phyloP scores from a whole-genome alignment of 1,140 invertebrate genomes.

The Drosophila funebris region DNA sequence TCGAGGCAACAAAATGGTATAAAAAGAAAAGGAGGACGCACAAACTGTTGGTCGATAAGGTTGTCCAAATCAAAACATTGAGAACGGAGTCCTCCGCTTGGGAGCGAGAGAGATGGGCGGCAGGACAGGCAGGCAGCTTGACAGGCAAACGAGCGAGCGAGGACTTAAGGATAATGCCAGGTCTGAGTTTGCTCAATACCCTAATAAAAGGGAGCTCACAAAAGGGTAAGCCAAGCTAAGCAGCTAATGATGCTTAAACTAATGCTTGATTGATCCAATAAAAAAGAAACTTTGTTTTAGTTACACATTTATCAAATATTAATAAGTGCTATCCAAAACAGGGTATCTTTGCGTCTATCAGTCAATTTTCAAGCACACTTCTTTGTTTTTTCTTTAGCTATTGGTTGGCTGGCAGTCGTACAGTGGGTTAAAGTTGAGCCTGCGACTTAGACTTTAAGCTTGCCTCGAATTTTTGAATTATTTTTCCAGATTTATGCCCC shows the following conservation, averaged over 20 bases:
- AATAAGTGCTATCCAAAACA: not conserved
- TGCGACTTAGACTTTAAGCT: constrained; percentile 35
- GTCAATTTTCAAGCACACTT: not conserved
- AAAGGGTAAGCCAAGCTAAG: not conserved
- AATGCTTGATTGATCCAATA: too few species aligned
- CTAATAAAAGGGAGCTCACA: not conserved
- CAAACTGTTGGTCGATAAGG: constrained; percentile 67
- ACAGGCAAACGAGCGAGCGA: constrained; percentile 24
- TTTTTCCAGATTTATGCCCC: constrained; percentile 38
- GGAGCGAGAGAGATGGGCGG: constrained; percentile 6
- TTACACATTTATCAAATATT: not conserved
- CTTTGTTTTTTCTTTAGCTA: constrained; percentile 21
- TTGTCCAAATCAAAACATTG: constrained; percentile 70
- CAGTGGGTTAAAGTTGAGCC: constrained; percentile 46
- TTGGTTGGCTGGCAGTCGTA: constrained; percentile 8
- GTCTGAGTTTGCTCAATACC: constrained; percentile 40
- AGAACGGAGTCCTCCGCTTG: constrained; percentile 47
- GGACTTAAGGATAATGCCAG: constrained; percentile 36
- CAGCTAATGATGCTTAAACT: too few species aligned
- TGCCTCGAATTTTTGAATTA: constrained; percentile 45
- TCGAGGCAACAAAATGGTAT: constrained; percentile 40
- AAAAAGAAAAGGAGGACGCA: constrained; percentile 16
- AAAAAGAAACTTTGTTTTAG: not conserved
- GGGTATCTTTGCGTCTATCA: not conserved
- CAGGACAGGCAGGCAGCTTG: constrained; percentile 9